Percentiles rank a stretch among this genome's conserved stretches.
Conservation (phyloP, 2,113 vertebrate genomes). For the Megaptera novaeangliae region DNA sequence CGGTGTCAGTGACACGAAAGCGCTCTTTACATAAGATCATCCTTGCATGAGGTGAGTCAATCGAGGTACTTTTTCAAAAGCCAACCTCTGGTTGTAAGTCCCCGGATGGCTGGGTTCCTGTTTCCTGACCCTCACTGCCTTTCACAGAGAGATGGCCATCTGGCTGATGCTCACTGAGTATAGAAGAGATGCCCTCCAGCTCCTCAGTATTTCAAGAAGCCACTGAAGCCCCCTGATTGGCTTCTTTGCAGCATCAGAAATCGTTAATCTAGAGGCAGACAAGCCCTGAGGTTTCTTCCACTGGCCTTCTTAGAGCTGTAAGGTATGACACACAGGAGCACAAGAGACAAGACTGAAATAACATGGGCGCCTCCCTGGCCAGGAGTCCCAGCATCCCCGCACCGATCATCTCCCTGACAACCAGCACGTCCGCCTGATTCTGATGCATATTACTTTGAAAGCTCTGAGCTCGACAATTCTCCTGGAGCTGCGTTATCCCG, state of each 20-base stretch:
- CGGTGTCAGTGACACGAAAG: background rate
- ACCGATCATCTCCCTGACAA: background rate
- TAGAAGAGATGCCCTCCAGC: background rate
- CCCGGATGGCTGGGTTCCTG: background rate
- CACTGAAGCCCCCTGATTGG: background rate
- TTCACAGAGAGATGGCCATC: background rate
- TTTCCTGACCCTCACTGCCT: background rate
- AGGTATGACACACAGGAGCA: background rate
- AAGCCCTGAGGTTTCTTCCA: background rate
- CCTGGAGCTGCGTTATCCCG: background rate
- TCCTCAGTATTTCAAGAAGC: background rate
- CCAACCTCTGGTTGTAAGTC: background rate
- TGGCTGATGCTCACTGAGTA: background rate
- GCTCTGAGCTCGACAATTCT: background rate
- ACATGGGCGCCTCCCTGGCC: background rate
- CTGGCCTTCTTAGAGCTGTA: background rate
- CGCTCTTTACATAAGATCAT: background rate
- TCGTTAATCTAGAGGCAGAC: background rate
- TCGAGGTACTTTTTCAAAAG: background rate
- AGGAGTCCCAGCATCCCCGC: background rate
- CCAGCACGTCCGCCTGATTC: background rate
- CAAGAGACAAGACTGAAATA: background rate
- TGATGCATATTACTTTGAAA: background rate
- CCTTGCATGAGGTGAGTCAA: background rate
- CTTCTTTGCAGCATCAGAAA: background rate